phyloP scores from a whole-genome alignment of 1,140 invertebrate species.

The Proales similis region DNA sequence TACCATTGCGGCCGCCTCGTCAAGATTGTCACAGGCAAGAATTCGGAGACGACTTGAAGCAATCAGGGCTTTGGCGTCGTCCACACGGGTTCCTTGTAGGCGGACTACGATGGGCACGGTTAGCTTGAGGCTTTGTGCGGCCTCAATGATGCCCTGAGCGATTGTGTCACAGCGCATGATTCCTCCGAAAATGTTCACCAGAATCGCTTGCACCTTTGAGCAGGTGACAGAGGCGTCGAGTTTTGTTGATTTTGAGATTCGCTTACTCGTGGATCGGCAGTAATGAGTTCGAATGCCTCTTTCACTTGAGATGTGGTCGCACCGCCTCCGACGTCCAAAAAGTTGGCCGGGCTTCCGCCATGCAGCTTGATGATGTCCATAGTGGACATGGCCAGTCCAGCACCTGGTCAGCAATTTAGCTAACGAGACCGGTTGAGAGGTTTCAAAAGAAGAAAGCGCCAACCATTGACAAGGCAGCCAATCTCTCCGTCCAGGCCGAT shows the following conservation, averaged over 20 bases:
- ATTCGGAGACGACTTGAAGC: constrained; percentile 43
- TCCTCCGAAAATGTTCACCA: constrained; percentile 97
- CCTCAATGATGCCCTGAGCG: constrained; percentile 84
- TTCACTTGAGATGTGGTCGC: constrained; percentile 67
- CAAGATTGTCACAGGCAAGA: constrained; percentile 30
- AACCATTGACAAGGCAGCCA: constrained; percentile 61
- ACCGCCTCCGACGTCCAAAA: constrained; percentile 55
- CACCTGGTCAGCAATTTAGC: constrained; percentile 43
- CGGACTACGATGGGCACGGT: constrained; percentile 82
- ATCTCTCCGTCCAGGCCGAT: constrained; percentile 74
- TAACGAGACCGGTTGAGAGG: background rate
- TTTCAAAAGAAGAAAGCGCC: too few species aligned
- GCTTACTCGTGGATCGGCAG: constrained; percentile 43
- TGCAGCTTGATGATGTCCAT: constrained; percentile 58
- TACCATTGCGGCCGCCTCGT: constrained; percentile 38
- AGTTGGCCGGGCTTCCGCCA: constrained; percentile 58
- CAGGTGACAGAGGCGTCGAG: background rate
- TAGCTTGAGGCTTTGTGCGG: constrained; percentile 70
- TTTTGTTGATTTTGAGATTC: background rate
- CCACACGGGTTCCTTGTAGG: constrained; percentile 74
- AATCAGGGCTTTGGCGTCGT: constrained; percentile 62
- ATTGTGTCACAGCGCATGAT: constrained; percentile 97
- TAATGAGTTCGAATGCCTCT: constrained; percentile 61
- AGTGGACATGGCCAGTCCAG: constrained; percentile 59
- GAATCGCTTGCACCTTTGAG: constrained; percentile 72